These are phyloP conservation scores for Rhopalosiphum nymphaeae DNA, from an alignment of 2,888 invertebrate species.

Conservation along the genomic window DNA sequence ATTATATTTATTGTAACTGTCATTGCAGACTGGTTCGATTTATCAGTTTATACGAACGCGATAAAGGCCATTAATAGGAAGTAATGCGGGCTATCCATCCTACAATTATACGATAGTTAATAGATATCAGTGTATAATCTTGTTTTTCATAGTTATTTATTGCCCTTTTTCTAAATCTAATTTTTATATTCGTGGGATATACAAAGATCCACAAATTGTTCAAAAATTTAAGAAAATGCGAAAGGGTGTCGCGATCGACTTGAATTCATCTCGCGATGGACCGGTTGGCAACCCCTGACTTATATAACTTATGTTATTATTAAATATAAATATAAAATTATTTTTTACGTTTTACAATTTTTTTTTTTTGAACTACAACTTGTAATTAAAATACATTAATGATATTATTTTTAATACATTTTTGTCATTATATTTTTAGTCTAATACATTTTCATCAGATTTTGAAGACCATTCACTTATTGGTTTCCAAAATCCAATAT, in stretches of 20 bases:
- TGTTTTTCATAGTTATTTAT: too few species aligned
- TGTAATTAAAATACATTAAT: background rate
- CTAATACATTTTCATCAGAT: background rate
- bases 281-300: background rate
- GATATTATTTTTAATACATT: slow-evolving; percentile 40
- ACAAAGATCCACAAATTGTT: too few species aligned
- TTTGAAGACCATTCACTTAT: too few species aligned
- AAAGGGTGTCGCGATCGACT: too few species aligned
- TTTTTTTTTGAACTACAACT: too few species aligned
- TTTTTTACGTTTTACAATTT: background rate
- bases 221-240: too few species aligned
- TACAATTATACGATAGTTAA: too few species aligned
- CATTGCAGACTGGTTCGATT: background rate
- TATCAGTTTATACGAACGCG: background rate
- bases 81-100: slow-evolving; percentile 21
- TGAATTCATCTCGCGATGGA: too few species aligned
- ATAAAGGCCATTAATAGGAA: background rate
- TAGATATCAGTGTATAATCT: too few species aligned
- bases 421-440: slow-evolving; percentile 13
- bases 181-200: too few species aligned
- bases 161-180: too few species aligned
- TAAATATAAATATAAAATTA: slow-evolving; percentile 25
- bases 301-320: slow-evolving; percentile 48
- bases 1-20: background rate
- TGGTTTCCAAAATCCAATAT: too few species aligned